A percentile compares a stretch with the other conserved stretches of the same genome.
These are phyloP conservation scores for Margaritifera margaritifera DNA, from an alignment of 2,888 invertebrate species.

Conservation along the genomic window DNA sequence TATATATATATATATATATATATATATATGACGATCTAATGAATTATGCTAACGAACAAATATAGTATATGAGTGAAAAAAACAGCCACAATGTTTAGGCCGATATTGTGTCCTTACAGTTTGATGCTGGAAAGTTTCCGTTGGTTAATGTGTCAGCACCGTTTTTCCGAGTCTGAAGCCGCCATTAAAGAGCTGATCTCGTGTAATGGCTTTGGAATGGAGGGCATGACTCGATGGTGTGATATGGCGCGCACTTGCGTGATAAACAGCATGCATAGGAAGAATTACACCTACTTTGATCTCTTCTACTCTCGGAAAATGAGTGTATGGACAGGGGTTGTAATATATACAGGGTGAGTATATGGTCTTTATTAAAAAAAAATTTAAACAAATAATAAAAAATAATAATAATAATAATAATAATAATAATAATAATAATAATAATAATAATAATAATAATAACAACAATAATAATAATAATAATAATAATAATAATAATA, in stretches of 20 bases:
- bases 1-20: too few species aligned
- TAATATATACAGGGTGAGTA: conserved; percentile 55
- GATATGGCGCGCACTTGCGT: conserved; percentile 55
- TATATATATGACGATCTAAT: too few species aligned
- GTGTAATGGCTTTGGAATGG: conserved; percentile 53
- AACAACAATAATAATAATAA: too few species aligned
- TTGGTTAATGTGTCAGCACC: conserved; percentile 58
- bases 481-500: too few species aligned
- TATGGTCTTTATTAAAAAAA: too few species aligned
- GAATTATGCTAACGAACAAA: too few species aligned
- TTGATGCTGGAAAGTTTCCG: conserved; percentile 58
- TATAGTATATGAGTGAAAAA: too few species aligned
- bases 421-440: too few species aligned
- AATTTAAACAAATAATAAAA: too few species aligned
- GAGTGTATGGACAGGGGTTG: conserved; percentile 48
- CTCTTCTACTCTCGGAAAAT: conserved; percentile 49
- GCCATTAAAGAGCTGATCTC: conserved; percentile 56
- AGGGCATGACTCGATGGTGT: conserved; percentile 52
- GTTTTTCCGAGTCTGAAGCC: conserved; percentile 53
- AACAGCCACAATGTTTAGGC: not conserved
- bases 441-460: too few species aligned
- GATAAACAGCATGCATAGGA: conserved; percentile 56
- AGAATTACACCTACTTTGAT: conserved; percentile 54
- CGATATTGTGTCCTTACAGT: conserved; percentile 33
- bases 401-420: too few species aligned